Evolutionary conservation across 2,113 vertebrate species (phyloP).

Genomic region (Colaptes auratus): DNA sequence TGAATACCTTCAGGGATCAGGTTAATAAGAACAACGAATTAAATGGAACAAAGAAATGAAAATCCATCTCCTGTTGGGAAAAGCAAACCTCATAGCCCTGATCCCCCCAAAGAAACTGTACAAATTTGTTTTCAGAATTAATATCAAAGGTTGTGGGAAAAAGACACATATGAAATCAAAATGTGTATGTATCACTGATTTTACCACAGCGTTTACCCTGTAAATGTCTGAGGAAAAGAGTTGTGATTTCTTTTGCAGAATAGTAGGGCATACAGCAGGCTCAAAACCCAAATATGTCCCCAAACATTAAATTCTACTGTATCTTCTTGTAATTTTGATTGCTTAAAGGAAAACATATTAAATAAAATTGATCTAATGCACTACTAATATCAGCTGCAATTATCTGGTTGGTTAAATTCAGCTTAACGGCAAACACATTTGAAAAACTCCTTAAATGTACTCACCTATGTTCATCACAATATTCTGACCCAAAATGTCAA

Average conservation of each 20-base stretch:
- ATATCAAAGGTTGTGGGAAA: background rate
- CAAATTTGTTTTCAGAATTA: slow-evolving; percentile 35
- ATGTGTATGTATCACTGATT: background rate
- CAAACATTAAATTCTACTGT: background rate
- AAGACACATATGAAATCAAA: background rate
- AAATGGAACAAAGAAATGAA: slow-evolving; percentile 55
- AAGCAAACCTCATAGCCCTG: background rate
- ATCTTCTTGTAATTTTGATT: background rate
- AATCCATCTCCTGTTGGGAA: slow-evolving; percentile 54
- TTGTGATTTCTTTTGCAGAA: background rate
- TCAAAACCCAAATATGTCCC: background rate
- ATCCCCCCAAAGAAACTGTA: background rate
- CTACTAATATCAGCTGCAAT: background rate
- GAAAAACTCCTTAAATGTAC: background rate
- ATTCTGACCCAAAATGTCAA: background rate
- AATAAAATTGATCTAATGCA: background rate
- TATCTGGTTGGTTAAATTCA: background rate
- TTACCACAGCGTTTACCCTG: background rate
- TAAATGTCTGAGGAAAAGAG: background rate
- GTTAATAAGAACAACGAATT: slow-evolving; percentile 23
- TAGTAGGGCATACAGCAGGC: background rate
- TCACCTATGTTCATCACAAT: background rate
- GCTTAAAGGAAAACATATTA: background rate
- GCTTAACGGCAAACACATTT: background rate
- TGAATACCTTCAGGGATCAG: slow-evolving; percentile 24